Evolutionary conservation across 2,113 vertebrate species (phyloP), one percentile per base, ranked within the genome.

Genomic region (Colossoma macropomum): DNA sequence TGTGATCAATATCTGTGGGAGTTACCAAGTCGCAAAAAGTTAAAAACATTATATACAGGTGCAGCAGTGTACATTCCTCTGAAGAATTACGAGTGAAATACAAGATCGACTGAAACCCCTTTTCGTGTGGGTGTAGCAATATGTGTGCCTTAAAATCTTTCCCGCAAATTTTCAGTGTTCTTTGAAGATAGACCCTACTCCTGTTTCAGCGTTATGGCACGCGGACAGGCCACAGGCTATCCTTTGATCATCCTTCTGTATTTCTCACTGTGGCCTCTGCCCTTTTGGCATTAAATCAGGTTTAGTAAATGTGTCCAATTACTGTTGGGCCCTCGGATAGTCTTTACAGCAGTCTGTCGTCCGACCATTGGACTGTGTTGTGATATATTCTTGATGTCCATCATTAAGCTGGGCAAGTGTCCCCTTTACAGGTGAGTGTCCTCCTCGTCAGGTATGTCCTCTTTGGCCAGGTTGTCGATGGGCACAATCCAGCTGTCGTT

Each of bases 401-500:
- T 21, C 34, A 27, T 23, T 10, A 52, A 34, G 13, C 23, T 27
- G 52, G 65, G 27, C 17, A 23, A 1, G 17, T 1, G 1, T 15
- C 34, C 6, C 45, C 50, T 73, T 91, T 95, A 99, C 93, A 99
- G 95, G 91, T 99, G 98, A 0, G 98, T 99, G 92, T 99, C 98
- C 90, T 99, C 97, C 88, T 98, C 97, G 11, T 97, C 97, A 0
- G 93, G 94, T 0, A 95, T 85, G 69, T 97, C 96, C 0, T 97
- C 97, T 92, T 97, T 99, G 79, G 89, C 92, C 71, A 98, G 93
- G 92, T 96, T 97, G 92, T 99, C 96, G 0, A 97, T 91, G 52
- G 98, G 98, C 32, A 98, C 97, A 15, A 99, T 98, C 97, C 97
- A 99, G 93, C 96, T 96, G 93, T 99, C 97, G n/a, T 95, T 97